Evolutionary conservation across 2,113 vertebrate genomes (phyloP), one percentile per base, ranked within the genome.

Genomic region (Boleophthalmus pectinirostris): DNA sequence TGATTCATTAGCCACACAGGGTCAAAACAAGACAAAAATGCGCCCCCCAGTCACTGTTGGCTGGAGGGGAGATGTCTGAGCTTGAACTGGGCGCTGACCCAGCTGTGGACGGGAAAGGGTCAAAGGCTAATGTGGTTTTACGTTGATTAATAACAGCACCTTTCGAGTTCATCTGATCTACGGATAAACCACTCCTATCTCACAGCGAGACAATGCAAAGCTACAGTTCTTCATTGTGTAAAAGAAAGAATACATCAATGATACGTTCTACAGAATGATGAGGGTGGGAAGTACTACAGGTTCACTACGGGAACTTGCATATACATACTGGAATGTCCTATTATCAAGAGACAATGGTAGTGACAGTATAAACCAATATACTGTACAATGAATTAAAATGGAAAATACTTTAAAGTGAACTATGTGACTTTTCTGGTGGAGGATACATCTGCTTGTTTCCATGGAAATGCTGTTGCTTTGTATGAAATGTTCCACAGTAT

Each of bases 151-250:
- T 72, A 45, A 75, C 68, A 12, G 29, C 49, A 21, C 58, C 29
- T 70, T 78, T 7, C 33, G 25, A 61, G 58, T 64, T 64, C 33
- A 64, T 64, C 61, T 64, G 61, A 64, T 64, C 61, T 21, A 21
- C 12, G 33, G 45, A 69, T 12, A 11, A 69, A 33, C 38, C 33
- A 15, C 33, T 47, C 38, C 56, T 18, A 33, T 61, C 58, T 33
- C 58, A 33, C 6, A 61, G 58, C 24, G 2, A 20, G 58, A 29
- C 25, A 60, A 35, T 15, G 3, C 15, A 43, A 33, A 4, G 13
- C 51, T 54, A 33, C 25, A n/a, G 60, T 69, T 38, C 56, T 83
- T 83, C 70, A 47, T 73, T 82, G 80, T n/a, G 70, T 71, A 74
- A 47, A 53, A 58, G 14, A 15, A 81, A 81, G 51, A 18, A 63